Evolutionary conservation across 2,797 vertebrate genomes (phyloP).

Genomic region (Siniperca undulata): DNA sequence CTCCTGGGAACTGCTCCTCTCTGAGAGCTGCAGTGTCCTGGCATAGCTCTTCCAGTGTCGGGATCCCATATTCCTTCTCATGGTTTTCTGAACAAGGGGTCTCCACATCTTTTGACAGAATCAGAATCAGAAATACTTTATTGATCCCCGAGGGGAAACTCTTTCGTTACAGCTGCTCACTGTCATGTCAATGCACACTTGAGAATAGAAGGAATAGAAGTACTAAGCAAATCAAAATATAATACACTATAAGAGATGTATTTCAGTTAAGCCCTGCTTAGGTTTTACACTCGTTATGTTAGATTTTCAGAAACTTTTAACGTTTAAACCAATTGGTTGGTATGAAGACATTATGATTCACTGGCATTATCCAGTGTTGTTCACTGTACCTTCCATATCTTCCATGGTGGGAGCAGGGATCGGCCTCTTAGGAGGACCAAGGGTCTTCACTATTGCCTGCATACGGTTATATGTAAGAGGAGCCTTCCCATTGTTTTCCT

Average conservation of each 20-base stretch:
- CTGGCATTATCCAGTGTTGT: background rate
- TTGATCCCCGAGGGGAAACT: too few species aligned
- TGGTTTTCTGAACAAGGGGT: conserved; percentile 66
- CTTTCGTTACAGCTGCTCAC: too few species aligned
- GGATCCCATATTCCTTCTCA: conserved; percentile 67
- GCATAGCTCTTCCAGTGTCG: conserved; percentile 77
- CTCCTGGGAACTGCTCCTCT: conserved; percentile 80
- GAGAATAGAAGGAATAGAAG: too few species aligned
- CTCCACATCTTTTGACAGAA: conserved; percentile 64
- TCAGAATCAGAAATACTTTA: too few species aligned
- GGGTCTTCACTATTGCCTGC: conserved; percentile 73
- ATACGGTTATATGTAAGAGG: conserved; percentile 83
- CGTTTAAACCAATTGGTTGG: background rate
- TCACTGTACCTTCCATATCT: conserved; percentile 75
- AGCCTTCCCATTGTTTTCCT: conserved; percentile 83
- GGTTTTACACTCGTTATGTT: background rate
- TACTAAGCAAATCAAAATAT: too few species aligned
- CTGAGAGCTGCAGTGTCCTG: conserved; percentile 57
- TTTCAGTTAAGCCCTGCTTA: background rate
- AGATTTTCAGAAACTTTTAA: background rate
- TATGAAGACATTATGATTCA: background rate
- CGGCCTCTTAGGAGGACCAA: conserved; percentile 77
- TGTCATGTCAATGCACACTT: too few species aligned
- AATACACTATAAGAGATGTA: background rate
- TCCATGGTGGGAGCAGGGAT: conserved; percentile 69